Percentiles rank a stretch among this genome's conserved stretches.
Conservation (phyloP, 1,140 invertebrate genomes). For the Diprion similis region DNA sequence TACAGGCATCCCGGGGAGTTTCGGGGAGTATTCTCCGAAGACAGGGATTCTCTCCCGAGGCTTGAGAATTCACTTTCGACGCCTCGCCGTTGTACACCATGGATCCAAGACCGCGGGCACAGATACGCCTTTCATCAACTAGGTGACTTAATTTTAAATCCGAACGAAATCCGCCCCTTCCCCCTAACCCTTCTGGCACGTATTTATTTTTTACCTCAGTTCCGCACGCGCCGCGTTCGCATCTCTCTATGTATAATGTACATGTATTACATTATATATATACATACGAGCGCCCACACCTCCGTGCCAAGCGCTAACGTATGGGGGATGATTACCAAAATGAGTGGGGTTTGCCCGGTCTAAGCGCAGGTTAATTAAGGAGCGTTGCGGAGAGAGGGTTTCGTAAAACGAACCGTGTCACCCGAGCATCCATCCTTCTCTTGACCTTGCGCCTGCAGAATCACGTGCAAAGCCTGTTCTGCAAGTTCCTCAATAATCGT, state of each 20-base stretch:
- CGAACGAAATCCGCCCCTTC: conserved; percentile 26
- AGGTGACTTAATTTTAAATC: background rate
- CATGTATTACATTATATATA: background rate
- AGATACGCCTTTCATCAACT: too few relatives aligned
- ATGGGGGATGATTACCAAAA: background rate
- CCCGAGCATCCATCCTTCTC: conserved; percentile 1
- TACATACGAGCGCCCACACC: too few relatives aligned
- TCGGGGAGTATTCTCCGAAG: background rate
- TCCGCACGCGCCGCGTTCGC: conserved; percentile 10
- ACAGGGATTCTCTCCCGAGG: background rate
- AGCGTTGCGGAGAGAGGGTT: background rate
- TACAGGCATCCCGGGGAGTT: background rate
- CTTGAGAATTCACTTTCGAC: background rate
- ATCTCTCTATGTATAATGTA: conserved; percentile 25
- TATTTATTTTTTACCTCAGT: background rate
- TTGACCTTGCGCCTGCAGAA: background rate
- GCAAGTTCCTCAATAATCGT: too few relatives aligned
- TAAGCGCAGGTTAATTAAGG: conserved; percentile 7
- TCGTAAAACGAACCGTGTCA: conserved; percentile 2
- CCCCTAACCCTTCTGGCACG: conserved; percentile 24
- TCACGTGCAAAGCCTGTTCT: background rate
- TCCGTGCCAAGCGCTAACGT: background rate
- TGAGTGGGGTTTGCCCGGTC: background rate
- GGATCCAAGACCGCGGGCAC: too few relatives aligned
- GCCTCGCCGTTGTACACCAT: background rate